phyloP scores from a whole-genome alignment of 1,140 invertebrate species.

The Apis florea region DNA sequence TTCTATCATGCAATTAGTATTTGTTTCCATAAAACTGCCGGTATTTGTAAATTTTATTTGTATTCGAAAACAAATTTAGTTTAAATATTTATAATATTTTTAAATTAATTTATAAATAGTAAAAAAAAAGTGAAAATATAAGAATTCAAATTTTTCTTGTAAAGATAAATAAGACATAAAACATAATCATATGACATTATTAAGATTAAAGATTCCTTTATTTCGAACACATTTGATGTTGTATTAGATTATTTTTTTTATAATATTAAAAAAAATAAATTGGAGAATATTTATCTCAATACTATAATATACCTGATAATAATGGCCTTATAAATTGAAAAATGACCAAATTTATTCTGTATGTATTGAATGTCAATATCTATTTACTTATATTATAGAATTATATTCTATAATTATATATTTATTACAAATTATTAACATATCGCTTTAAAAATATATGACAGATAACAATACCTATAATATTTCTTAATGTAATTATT shows the following conservation, averaged over 20 bases:
- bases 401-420: not conserved
- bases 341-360: constrained; percentile 26
- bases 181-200: not conserved
- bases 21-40: constrained; percentile 9
- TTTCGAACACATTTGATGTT: not conserved
- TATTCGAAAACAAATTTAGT: not conserved
- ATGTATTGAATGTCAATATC: constrained; percentile 25
- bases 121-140: not conserved
- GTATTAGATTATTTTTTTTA: not conserved
- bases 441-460: constrained; percentile 10
- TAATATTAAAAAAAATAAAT: not conserved
- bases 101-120: not conserved
- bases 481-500: not conserved
- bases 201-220: not conserved
- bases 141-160: not conserved
- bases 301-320: constrained; percentile 35
- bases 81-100: constrained; percentile 4
- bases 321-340: constrained; percentile 43
- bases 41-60: not conserved
- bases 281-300: not conserved
- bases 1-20: not conserved
- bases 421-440: constrained; percentile 17
- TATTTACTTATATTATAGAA: constrained; percentile 27
- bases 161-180: not conserved
- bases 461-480: not conserved